Base-by-base conservation (phyloP, 2,888 invertebrate species). In the Drosophila lutescens region DNA sequence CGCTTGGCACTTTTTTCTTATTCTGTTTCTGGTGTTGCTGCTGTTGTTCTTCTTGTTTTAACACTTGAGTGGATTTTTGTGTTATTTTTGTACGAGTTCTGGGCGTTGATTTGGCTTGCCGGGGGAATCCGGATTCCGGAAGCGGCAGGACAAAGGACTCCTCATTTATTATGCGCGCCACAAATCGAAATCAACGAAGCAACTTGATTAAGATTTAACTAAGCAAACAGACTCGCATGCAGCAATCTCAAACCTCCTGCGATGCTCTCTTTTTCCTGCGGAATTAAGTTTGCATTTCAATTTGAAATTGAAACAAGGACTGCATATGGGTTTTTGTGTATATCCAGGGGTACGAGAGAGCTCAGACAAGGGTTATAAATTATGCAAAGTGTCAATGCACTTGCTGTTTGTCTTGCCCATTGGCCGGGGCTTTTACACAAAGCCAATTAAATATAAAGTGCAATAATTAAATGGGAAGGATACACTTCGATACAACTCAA, bases 61-160 rank as follows among this genome's bases (percentile, higher is more conserved):
- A 87, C 85, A 86, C 85, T 86, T 86, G 85, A 86, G 85, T 86
- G 87, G 87, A 87, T 86, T 86, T 87, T 85, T 86, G 87, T 87
- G 85, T 86, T 86, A 79, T 84, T 80, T 70, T 73, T 80, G 67
- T 68, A 63, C 56, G 62, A 62, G 65, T 76, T 69, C 63, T 72
- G 69, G 66, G 57, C 69, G 73, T 73, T 72, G 81, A 80, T 78
- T 80, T 76, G 63, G 60, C 73, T 66, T 50, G 55, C 60, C 70
- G 13, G 40, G 20, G 38, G 44, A 34, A 46, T 12, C 49, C 32
- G 38, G 44, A 34, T 43, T 12, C 49, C 32, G 53, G 65, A 59
- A 36, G 43, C 36, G 60, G 53, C 26, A 13, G 66, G 44, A 58
- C 62, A 53, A 60, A 53, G 65, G 74, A 63, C 53, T 47, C 47